Evolutionary conservation across 2,113 vertebrate genomes (phyloP), one percentile per base, ranked within the genome.

Genomic region (Sinocyclocheilus anshuiensis): DNA sequence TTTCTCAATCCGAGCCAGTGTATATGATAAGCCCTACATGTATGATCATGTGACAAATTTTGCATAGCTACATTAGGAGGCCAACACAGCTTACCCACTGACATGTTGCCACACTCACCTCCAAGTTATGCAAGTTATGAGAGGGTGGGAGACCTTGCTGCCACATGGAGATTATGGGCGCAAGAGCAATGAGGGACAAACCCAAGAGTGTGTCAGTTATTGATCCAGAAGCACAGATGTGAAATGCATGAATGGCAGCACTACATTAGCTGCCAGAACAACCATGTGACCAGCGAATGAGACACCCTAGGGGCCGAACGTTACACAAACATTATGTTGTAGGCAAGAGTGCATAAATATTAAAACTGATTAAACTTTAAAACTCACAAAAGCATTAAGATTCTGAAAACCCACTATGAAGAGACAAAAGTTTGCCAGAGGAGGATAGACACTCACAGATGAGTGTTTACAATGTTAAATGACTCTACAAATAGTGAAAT

Each of bases 351-450:
- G 24, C 61, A 83, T 69, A 10, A 50, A 50, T 59, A 86, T 39
- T 83, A 67, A 76, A 86, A 42, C 79, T 45, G 11, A 81, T 67
- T 81, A 81, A 81, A 81, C 79, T 26, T 81, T 65, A 26, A 81
- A 65, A 78, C 76, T 78, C 39, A 48, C 4, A 76, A 24, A 48
- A 48, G 42, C 72, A 76, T 75, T 16, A 24, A 48, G n/a, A 76
- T 76, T 55, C 48, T 79, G 15, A 80, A 78, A 85, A 74, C 61
- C 26, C 15, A 10, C 42, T 6, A 9, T 20, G 45, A 81, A 18
- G 33, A 74, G 9, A 76, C 16, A 50, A 13, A 76, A 67, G 65
- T 81, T 67, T 18, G n/a, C 53, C 53, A 22, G 20, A 76, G 20
- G 20, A 76, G 24, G 48, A 24, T 9, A 84, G 48, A 42, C 29